phyloP scores from a whole-genome alignment of 2,113 vertebrate species.

The Lathamus discolor region DNA sequence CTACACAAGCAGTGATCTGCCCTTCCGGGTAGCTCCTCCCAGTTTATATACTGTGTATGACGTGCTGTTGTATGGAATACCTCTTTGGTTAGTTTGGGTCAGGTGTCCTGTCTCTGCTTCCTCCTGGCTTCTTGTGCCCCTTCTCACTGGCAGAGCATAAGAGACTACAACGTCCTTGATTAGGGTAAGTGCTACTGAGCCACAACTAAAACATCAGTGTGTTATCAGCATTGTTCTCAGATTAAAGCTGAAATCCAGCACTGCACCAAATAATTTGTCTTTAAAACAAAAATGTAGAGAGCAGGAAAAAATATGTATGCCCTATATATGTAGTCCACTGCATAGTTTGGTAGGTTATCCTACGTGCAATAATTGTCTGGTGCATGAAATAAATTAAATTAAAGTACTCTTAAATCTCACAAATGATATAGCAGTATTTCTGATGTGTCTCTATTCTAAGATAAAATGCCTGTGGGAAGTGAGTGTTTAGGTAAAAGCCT shows the following conservation, averaged over 20 bases:
- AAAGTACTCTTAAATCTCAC: background rate
- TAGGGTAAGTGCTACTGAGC: background rate
- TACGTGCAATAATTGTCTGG: background rate
- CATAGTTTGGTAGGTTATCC: background rate
- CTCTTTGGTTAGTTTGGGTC: background rate
- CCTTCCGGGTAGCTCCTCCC: background rate
- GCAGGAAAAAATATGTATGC: accelerated
- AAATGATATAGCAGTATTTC: background rate
- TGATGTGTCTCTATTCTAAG: background rate
- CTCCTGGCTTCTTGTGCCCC: background rate
- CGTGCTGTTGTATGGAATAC: background rate
- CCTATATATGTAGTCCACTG: accelerated
- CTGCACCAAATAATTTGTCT: background rate
- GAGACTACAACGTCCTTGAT: background rate
- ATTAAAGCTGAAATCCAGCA: background rate
- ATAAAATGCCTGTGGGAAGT: background rate
- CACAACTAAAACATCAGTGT: background rate
- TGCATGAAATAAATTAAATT: background rate
- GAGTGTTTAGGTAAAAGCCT: constrained; percentile 27
- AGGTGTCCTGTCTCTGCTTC: background rate
- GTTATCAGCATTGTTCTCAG: background rate
- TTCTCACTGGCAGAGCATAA: background rate
- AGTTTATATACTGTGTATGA: background rate
- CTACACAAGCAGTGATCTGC: background rate
- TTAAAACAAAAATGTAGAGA: background rate